phyloP scores from a whole-genome alignment of 2,113 vertebrate genomes.

The Electrona antarctica region DNA sequence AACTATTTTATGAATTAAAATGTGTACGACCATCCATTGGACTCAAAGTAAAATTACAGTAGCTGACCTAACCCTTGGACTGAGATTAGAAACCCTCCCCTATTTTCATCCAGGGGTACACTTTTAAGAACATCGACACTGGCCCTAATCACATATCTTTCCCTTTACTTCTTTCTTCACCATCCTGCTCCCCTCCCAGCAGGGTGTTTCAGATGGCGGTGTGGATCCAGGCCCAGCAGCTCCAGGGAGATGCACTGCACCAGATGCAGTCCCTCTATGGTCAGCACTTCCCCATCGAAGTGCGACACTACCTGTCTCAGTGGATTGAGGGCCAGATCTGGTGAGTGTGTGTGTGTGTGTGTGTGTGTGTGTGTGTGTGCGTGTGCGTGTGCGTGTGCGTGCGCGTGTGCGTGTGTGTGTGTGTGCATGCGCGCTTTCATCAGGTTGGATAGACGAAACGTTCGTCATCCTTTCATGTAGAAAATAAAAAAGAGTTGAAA shows the following conservation, averaged over 20 bases:
- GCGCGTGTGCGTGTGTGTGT: constrained; percentile 7
- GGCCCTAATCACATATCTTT: no score
- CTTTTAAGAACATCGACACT: no score
- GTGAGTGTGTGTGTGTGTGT: constrained; percentile 69
- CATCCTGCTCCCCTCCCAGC: constrained; percentile 57
- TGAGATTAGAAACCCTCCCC: no score
- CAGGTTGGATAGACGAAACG: no score
- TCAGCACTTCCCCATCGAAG: constrained; percentile 97
- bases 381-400: constrained; percentile 1
- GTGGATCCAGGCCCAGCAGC: constrained; percentile 98
- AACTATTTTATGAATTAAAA: no score
- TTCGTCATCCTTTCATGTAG: no score
- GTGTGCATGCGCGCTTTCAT: no score
- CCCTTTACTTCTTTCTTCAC: background rate
- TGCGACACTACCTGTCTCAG: constrained; percentile 95
- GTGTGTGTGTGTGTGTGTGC: constrained; percentile 3
- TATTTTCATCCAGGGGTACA: no score
- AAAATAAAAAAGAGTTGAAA: no score
- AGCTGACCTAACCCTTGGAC: no score
- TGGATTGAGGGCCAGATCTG: constrained; percentile 96
- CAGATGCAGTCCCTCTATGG: constrained; percentile 98
- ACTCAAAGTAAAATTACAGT: no score
- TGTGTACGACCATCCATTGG: no score
- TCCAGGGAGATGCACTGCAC: constrained; percentile 95
- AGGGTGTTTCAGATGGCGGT: constrained; percentile 92